These are phyloP conservation scores for Melanocharis versteri DNA, from an alignment of 2,113 vertebrate genomes.

Conservation along the genomic window DNA sequence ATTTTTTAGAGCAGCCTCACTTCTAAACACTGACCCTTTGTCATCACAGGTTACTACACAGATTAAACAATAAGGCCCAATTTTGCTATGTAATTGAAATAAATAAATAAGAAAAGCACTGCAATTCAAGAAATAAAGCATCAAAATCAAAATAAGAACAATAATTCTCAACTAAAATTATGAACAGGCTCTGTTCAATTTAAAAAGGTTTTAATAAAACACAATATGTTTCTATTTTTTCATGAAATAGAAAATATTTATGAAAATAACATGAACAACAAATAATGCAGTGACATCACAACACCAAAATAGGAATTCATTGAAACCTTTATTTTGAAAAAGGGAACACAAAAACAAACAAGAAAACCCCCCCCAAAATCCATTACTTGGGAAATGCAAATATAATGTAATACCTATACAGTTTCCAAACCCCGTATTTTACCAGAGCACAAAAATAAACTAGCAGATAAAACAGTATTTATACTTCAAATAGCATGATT, in stretches of 20 bases:
- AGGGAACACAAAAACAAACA: rapidly evolving
- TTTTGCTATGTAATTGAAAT: not conserved
- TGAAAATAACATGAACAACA: not conserved
- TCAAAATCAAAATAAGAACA: not conserved
- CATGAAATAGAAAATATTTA: not conserved
- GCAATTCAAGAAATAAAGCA: not conserved
- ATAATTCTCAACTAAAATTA: not conserved
- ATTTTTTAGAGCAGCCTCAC: not conserved
- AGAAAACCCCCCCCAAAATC: rapidly evolving
- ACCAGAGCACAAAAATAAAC: not conserved
- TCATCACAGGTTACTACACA: not conserved
- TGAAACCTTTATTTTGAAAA: not conserved
- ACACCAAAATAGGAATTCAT: not conserved
- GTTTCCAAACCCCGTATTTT: conserved; percentile 46
- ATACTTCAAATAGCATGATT: not conserved
- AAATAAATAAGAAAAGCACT: not conserved
- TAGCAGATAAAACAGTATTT: not conserved
- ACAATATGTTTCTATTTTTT: not conserved
- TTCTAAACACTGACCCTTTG: not conserved
- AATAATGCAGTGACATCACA: not conserved
- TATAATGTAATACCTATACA: not conserved
- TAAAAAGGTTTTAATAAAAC: not conserved
- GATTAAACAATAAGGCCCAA: not conserved
- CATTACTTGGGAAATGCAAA: not conserved
- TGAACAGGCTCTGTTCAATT: not conserved